These are phyloP conservation scores for Drosophila kikkawai DNA, from an alignment of 1,140 invertebrate species.

Conservation along the genomic window DNA sequence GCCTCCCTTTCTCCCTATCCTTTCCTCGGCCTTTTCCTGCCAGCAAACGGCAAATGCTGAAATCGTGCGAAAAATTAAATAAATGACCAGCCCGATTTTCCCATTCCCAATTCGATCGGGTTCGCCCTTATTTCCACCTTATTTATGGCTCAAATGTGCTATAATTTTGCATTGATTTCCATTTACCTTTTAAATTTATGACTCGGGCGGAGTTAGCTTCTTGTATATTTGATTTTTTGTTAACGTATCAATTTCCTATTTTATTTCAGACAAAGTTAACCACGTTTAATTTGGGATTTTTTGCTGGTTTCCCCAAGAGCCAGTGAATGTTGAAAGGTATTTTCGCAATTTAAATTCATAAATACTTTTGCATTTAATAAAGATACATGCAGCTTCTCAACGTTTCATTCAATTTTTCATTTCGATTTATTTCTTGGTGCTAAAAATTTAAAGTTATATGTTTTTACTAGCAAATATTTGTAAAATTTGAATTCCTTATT, in stretches of 20 bases:
- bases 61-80: slow-evolving; percentile 83
- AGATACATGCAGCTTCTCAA: background rate
- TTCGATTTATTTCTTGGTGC: too few species aligned
- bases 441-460: too few species aligned
- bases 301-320: background rate
- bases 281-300: background rate
- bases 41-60: slow-evolving; percentile 62
- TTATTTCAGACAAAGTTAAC: background rate
- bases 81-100: slow-evolving; percentile 65
- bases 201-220: slow-evolving; percentile 5
- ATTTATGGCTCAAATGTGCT: slow-evolving; percentile 71
- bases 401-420: background rate
- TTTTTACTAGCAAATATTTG: background rate
- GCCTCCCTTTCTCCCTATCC: background rate
- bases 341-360: background rate
- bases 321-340: background rate
- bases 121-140: slow-evolving; percentile 41
- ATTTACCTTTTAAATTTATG: slow-evolving; percentile 48
- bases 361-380: background rate
- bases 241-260: slow-evolving; percentile 5
- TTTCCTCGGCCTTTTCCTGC: slow-evolving; percentile 15
- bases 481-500: background rate
- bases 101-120: slow-evolving; percentile 29
- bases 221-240: slow-evolving; percentile 3
- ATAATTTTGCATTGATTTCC: slow-evolving; percentile 79